Evolutionary conservation across 2,888 invertebrate species (phyloP).

Genomic region (Ichneumoninae sp.): DNA sequence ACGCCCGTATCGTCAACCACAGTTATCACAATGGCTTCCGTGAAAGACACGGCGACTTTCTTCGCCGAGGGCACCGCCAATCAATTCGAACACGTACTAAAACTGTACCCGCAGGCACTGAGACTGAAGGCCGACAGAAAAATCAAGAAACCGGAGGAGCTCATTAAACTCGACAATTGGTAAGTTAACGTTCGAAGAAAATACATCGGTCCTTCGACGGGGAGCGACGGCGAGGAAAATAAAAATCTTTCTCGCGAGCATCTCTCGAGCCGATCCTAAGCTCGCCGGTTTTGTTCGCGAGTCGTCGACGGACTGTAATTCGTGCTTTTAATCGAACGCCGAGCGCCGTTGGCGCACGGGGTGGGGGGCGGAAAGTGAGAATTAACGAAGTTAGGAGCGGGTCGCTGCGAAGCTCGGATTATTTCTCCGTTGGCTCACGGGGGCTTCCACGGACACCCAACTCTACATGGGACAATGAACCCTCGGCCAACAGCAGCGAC

Average conservation of each 20-base stretch:
- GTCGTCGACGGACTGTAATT: too few relatives aligned
- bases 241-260: too few relatives aligned
- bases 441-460: conserved; percentile 59
- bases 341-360: too few relatives aligned
- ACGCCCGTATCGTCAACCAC: conserved; percentile 75
- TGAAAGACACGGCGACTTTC: conserved; percentile 96
- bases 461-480: conserved; percentile 83
- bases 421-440: background rate
- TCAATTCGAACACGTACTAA: conserved; percentile 95
- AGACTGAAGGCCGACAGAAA: conserved; percentile 95
- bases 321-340: too few relatives aligned
- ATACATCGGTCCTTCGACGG: conserved; percentile 37
- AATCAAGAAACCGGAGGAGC: conserved; percentile 96
- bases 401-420: background rate
- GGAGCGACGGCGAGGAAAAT: background rate
- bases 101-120: conserved; percentile 96
- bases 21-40: conserved; percentile 91
- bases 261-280: too few relatives aligned
- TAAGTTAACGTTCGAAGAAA: conserved; percentile 86
- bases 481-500: conserved; percentile 75
- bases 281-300: too few relatives aligned
- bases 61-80: conserved; percentile 95
- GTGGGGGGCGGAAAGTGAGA: background rate
- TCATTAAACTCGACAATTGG: conserved; percentile 98
- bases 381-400: conserved; percentile 1